A percentile compares a stretch with the other conserved stretches of the same genome.
Conservation (phyloP, 92 coral and sea anemone species). For the Epizoanthus scotinus region DNA sequence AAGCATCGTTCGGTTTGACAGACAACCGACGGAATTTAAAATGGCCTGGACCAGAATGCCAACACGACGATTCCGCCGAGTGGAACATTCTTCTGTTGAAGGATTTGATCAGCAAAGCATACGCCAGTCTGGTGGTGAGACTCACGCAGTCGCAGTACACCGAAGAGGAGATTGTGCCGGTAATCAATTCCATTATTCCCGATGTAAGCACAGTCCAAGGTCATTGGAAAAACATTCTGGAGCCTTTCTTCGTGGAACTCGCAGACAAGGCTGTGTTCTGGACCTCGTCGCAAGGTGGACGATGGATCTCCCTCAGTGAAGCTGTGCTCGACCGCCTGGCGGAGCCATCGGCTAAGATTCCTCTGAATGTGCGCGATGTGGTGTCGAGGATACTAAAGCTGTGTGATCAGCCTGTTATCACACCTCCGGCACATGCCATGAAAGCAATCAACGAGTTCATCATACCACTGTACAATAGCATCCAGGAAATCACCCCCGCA, state of each 20-base stretch:
- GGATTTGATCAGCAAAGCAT: conserved; percentile 79
- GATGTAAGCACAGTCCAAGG: conserved; percentile 79
- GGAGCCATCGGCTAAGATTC: conserved; percentile 55
- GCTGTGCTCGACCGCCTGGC: conserved; percentile 78
- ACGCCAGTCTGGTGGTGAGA: conserved; percentile 61
- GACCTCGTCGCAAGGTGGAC: conserved; percentile 75
- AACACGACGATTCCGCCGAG: conserved; percentile 87
- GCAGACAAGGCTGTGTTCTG: conserved; percentile 74
- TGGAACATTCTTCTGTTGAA: conserved; percentile 77
- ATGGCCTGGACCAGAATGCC: conserved; percentile 96
- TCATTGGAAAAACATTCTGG: conserved; percentile 82
- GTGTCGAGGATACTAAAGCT: conserved; percentile 64
- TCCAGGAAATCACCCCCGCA: conserved; percentile 75
- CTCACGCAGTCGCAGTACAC: conserved; percentile 73
- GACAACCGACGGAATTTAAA: conserved; percentile 88
- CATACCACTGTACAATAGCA: conserved; percentile 40
- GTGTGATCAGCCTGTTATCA: conserved; percentile 73
- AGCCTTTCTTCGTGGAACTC: conserved; percentile 75
- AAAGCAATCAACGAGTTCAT: conserved; percentile 75
- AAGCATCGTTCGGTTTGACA: conserved; percentile 93
- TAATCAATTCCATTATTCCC: conserved; percentile 77
- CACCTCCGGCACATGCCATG: conserved; percentile 72
- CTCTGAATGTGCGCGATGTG: conserved; percentile 65
- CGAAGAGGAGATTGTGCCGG: conserved; percentile 49
- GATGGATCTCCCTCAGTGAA: conserved; percentile 84